A percentile compares a stretch with the other conserved stretches of the same genome.
These are phyloP conservation scores for Allolobophora icterica DNA, from an alignment of 2,888 invertebrate species.

Conservation along the genomic window DNA sequence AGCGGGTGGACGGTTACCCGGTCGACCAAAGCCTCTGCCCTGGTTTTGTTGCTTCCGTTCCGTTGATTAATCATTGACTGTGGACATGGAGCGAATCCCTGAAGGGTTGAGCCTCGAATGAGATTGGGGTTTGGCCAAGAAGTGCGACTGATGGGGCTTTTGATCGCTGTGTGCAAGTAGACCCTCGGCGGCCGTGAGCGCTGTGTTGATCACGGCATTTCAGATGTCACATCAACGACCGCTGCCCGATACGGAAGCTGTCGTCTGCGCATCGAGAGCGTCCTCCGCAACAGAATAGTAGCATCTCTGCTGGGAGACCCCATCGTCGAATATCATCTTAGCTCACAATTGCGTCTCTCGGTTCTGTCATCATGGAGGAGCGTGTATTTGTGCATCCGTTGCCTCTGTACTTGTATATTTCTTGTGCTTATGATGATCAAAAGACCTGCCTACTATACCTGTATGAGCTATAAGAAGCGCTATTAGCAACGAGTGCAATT, in stretches of 20 bases:
- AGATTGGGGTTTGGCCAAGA: neutral
- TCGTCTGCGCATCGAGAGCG: neutral
- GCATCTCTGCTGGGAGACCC: neutral
- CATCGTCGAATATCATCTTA: neutral
- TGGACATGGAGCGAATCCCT: neutral
- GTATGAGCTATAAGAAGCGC: neutral
- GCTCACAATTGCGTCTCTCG: neutral
- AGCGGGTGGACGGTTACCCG: neutral
- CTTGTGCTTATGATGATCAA: neutral
- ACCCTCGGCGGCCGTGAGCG: constrained; percentile 19
- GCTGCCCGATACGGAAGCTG: neutral
- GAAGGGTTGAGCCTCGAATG: constrained; percentile 17
- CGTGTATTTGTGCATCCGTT: neutral
- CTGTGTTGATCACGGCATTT: constrained; percentile 24
- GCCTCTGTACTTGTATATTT: neutral
- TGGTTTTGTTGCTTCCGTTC: constrained; percentile 2
- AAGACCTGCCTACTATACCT: neutral
- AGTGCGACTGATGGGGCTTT: constrained; percentile 17
- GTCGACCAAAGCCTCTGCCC: neutral
- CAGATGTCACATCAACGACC: constrained; percentile 1
- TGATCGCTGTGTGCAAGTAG: constrained; percentile 15
- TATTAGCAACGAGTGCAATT: neutral
- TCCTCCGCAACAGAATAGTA: neutral
- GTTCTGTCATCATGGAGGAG: neutral
- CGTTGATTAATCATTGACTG: constrained; percentile 21